A percentile compares a stretch with the other conserved stretches of the same genome.
Evolutionary conservation across 2,113 vertebrate species (phyloP).

Genomic region (Anoplopoma fimbria): DNA sequence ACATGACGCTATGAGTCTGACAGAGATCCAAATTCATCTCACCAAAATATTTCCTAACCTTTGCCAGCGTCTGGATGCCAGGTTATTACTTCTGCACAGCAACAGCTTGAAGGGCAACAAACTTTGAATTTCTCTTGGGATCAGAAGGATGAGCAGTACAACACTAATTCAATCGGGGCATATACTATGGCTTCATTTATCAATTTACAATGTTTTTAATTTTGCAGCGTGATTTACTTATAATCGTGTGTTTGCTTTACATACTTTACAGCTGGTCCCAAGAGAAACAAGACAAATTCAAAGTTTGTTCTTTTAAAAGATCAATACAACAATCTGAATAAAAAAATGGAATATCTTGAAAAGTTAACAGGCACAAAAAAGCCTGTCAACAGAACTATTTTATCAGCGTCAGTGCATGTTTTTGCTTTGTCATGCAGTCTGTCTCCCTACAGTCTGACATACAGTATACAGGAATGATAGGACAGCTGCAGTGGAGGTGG

Average conservation of each 20-base stretch:
- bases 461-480: background rate
- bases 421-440: constrained; percentile 8
- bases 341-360: background rate
- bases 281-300: no score
- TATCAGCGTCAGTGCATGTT: background rate
- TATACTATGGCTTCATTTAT: constrained; percentile 32
- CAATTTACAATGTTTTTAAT: constrained; percentile 16
- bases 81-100: constrained; percentile 31
- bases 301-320: background rate
- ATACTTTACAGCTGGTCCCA: background rate
- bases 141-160: constrained; percentile 24
- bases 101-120: constrained; percentile 36
- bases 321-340: background rate
- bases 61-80: constrained; percentile 27
- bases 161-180: constrained; percentile 44
- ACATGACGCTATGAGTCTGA: constrained; percentile 20
- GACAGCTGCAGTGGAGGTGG: constrained; percentile 11
- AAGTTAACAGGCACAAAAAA: background rate
- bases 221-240: background rate
- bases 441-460: background rate
- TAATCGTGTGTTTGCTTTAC: background rate
- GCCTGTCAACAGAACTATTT: background rate
- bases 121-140: constrained; percentile 45
- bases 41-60: constrained; percentile 21
- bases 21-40: background rate